Percentiles rank a stretch among this genome's conserved stretches.
Conservation (phyloP, 2,113 vertebrate genomes). For the Thunnus maccoyii region DNA sequence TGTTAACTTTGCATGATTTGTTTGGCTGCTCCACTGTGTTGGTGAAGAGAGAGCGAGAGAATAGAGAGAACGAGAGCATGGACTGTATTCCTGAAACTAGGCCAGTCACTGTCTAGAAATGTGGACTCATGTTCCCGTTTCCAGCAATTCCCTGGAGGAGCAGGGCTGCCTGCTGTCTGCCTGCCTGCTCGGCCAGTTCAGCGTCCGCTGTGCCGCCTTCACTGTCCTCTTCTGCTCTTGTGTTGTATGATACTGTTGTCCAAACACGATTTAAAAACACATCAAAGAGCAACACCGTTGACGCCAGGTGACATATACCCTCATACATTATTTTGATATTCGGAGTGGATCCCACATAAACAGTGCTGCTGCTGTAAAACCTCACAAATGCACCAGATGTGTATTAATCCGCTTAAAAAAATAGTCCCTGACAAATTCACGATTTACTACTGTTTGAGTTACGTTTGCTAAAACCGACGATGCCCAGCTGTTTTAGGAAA, state of each 20-base stretch:
- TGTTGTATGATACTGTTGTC: background rate
- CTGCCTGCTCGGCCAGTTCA: constrained; percentile 49
- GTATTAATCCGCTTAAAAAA: background rate
- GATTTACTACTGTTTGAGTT: too few species aligned
- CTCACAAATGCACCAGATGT: background rate
- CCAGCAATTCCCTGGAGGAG: constrained; percentile 66
- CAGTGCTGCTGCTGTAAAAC: too few species aligned
- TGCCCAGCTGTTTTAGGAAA: too few species aligned
- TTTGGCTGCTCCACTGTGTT: constrained; percentile 54
- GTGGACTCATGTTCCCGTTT: constrained; percentile 77
- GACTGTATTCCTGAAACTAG: constrained; percentile 74
- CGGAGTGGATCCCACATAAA: too few species aligned
- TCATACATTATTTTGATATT: too few species aligned
- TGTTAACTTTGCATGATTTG: constrained; percentile 75
- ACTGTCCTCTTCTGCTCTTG: constrained; percentile 20
- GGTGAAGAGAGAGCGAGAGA: constrained; percentile 24
- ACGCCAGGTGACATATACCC: too few species aligned
- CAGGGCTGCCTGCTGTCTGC: constrained; percentile 45
- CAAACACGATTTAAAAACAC: background rate
- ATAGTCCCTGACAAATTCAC: too few species aligned
- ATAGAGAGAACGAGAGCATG: constrained; percentile 25
- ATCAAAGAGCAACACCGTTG: too few species aligned
- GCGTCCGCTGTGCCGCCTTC: constrained; percentile 55
- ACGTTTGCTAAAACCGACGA: too few species aligned
- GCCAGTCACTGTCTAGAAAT: constrained; percentile 80